Evolutionary conservation across 2,797 vertebrate species (phyloP).

Genomic region (Helostoma temminkii): DNA sequence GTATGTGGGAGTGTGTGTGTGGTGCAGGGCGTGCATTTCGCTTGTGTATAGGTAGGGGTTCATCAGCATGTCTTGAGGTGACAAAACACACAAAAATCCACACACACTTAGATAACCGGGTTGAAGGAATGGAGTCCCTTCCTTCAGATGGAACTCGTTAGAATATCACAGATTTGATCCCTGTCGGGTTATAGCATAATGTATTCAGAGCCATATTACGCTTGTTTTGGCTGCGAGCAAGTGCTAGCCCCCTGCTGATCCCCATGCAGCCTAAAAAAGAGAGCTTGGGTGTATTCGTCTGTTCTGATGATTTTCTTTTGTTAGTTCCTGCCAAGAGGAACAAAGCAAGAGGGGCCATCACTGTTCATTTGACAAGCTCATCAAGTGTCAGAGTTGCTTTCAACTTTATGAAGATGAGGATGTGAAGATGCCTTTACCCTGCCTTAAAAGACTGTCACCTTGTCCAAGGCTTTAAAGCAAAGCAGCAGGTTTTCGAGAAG

Average conservation of each 20-base stretch:
- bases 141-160: slow-evolving; percentile 91
- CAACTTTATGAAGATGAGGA: slow-evolving; percentile 41
- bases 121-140: slow-evolving; percentile 67
- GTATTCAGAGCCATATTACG: slow-evolving; percentile 95
- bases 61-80: slow-evolving; percentile 73
- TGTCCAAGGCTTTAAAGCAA: background rate
- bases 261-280: slow-evolving; percentile 76
- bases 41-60: slow-evolving; percentile 74
- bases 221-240: slow-evolving; percentile 86
- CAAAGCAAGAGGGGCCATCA: slow-evolving; percentile 71
- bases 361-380: slow-evolving; percentile 81
- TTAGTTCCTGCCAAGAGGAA: slow-evolving; percentile 76
- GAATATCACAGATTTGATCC: slow-evolving; percentile 96
- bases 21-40: slow-evolving; percentile 86
- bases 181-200: slow-evolving; percentile 94
- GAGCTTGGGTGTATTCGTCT: slow-evolving; percentile 68
- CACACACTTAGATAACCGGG: slow-evolving; percentile 57
- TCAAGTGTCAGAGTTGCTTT: slow-evolving; percentile 42
- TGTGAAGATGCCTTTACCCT: background rate
- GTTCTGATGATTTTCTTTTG: slow-evolving; percentile 75
- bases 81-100: slow-evolving; percentile 68
- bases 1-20: slow-evolving; percentile 75
- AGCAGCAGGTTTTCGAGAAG: slow-evolving; percentile 2
- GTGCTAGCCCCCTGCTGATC: slow-evolving; percentile 89
- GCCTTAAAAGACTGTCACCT: slow-evolving; percentile 5